Conservation (phyloP, 2,113 vertebrate genomes). For the Otus sunia region DNA sequence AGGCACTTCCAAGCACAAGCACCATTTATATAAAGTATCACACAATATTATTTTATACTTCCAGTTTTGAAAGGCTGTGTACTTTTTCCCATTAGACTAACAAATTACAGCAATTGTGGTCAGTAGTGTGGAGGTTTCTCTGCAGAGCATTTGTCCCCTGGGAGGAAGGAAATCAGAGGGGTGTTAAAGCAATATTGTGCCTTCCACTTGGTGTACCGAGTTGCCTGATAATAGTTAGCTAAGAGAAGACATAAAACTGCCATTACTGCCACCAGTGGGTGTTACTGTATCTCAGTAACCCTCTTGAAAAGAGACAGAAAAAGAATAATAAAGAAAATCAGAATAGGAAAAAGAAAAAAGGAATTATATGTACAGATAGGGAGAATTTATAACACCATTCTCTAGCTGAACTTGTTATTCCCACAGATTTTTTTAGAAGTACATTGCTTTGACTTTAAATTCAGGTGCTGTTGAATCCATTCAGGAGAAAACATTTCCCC, state of each 20-base stretch:
- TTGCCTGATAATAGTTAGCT: constrained; percentile 46
- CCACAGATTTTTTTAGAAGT: neutral
- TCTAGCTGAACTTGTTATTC: neutral
- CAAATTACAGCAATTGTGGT: constrained; percentile 73
- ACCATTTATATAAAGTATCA: constrained; percentile 45
- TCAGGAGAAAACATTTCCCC: neutral
- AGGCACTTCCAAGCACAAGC: constrained; percentile 28
- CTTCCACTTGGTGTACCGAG: neutral
- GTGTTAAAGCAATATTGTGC: constrained; percentile 66
- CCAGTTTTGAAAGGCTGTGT: constrained; percentile 47
- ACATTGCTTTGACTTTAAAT: neutral
- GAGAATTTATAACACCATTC: neutral
- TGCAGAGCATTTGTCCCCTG: constrained; percentile 50
- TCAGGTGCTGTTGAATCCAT: neutral
- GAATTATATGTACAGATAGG: neutral
- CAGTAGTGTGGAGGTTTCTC: constrained; percentile 63
- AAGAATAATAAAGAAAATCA: neutral
- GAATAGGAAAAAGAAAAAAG: neutral
- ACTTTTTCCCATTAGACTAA: constrained; percentile 68
- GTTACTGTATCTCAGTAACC: neutral
- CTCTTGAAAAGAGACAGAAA: neutral
- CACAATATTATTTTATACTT: constrained; percentile 66
- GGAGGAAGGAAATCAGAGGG: constrained; percentile 70
- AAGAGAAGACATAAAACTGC: constrained; percentile 34
- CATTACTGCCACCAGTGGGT: constrained; percentile 34